Conservation (phyloP, 2,888 invertebrate genomes). For the Ceratothoa steindachneri region DNA sequence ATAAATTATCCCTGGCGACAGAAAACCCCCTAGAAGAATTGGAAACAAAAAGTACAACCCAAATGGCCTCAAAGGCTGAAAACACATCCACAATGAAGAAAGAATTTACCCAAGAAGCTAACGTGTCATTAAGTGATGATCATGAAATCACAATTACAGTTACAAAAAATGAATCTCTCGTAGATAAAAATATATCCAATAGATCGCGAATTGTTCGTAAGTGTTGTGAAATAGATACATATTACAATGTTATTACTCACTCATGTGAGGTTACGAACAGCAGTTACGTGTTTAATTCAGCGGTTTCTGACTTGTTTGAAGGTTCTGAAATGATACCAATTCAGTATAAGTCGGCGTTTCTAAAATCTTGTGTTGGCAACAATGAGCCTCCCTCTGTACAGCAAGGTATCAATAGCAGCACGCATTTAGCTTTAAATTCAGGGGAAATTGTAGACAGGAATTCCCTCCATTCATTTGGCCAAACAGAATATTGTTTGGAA, state of each 20-base stretch:
- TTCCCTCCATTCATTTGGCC: not conserved
- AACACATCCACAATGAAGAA: too few species aligned
- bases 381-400: not conserved
- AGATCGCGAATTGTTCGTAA: not conserved
- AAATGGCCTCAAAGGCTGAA: too few species aligned
- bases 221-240: not conserved
- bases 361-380: not conserved
- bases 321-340: not conserved
- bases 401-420: not conserved
- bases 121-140: too few species aligned
- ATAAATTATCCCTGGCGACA: too few species aligned
- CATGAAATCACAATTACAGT: too few species aligned
- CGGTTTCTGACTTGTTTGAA: not conserved
- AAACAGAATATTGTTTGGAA: slow-evolving; percentile 1
- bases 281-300: not conserved
- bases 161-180: too few species aligned
- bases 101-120: too few species aligned
- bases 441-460: not conserved
- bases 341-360: not conserved
- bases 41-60: too few species aligned
- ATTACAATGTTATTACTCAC: not conserved
- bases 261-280: not conserved
- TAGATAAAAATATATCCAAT: too few species aligned
- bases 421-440: not conserved
- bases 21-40: too few species aligned